These are phyloP conservation scores for Lepidotrigona ventralis DNA, from an alignment of 1,140 invertebrate species.

Conservation along the genomic window DNA sequence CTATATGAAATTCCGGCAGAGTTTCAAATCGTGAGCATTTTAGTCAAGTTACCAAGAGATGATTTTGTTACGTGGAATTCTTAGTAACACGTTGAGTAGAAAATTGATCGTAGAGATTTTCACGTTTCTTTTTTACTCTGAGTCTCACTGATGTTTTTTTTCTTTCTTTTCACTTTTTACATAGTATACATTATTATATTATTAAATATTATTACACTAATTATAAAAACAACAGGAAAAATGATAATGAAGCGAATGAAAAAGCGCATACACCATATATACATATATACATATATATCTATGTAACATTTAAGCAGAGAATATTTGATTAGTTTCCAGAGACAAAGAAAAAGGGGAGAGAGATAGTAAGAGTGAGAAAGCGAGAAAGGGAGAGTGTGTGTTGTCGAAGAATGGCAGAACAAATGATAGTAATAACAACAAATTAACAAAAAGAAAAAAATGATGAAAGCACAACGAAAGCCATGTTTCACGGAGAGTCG, in stretches of 20 bases:
- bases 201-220: constrained; percentile 19
- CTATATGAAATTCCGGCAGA: not conserved
- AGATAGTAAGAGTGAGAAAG: not conserved
- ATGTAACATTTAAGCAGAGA: constrained; percentile 62
- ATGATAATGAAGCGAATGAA: not conserved
- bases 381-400: not conserved
- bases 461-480: constrained; percentile 7
- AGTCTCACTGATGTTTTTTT: constrained; percentile 29
- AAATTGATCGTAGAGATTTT: constrained; percentile 13
- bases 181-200: constrained; percentile 51
- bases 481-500: constrained; percentile 25
- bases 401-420: constrained; percentile 11
- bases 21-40: not conserved
- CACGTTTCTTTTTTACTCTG: constrained; percentile 22
- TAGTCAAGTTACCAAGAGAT: constrained; percentile 15
- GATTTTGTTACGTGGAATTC: not conserved
- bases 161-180: constrained; percentile 51
- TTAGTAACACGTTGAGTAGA: not conserved
- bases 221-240: not conserved
- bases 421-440: constrained; percentile 2
- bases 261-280: constrained; percentile 54
- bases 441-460: constrained; percentile 6
- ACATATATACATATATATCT: constrained; percentile 56
- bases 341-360: not conserved
- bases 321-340: constrained; percentile 59